Evolutionary conservation across 1,140 invertebrate genomes (phyloP).

Genomic region (Eupristina koningsbergeri): DNA sequence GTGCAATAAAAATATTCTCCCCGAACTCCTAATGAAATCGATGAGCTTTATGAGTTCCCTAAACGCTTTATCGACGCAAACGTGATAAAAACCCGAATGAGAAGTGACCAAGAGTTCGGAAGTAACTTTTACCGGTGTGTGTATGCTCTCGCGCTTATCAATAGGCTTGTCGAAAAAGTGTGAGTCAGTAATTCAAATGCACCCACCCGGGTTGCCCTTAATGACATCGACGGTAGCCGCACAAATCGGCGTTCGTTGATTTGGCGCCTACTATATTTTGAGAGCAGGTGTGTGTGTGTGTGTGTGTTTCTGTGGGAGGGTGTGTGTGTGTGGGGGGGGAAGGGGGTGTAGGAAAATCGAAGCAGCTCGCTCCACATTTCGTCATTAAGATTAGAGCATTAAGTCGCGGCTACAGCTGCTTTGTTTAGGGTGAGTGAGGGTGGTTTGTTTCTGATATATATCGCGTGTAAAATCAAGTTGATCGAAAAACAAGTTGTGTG

Average conservation of each 20-base stretch:
- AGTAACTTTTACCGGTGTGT: no score
- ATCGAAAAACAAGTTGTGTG: no score
- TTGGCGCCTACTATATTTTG: not conserved
- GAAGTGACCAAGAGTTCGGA: not conserved
- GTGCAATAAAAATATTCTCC: not conserved
- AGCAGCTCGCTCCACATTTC: no score
- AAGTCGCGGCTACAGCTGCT: no score
- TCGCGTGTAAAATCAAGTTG: no score
- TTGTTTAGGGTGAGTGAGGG: no score
- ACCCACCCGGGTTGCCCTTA: constrained; percentile 38
- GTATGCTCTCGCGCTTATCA: not conserved
- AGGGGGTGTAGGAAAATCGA: no score
- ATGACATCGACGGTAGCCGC: constrained; percentile 58
- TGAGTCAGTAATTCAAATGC: constrained; percentile 51
- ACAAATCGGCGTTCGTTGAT: constrained; percentile 61
- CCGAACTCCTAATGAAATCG: not conserved
- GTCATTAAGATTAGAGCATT: no score
- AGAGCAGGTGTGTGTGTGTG: no score
- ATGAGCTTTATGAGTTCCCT: not conserved
- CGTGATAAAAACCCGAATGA: not conserved
- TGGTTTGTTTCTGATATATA: no score
- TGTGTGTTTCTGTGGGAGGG: no score
- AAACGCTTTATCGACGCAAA: not conserved
- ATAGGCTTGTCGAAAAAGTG: constrained; percentile 23
- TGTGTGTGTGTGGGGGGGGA: no score